Evolutionary conservation across 2,888 invertebrate genomes (phyloP), one percentile per base, ranked within the genome.

Genomic region (Smittia aterrima): DNA sequence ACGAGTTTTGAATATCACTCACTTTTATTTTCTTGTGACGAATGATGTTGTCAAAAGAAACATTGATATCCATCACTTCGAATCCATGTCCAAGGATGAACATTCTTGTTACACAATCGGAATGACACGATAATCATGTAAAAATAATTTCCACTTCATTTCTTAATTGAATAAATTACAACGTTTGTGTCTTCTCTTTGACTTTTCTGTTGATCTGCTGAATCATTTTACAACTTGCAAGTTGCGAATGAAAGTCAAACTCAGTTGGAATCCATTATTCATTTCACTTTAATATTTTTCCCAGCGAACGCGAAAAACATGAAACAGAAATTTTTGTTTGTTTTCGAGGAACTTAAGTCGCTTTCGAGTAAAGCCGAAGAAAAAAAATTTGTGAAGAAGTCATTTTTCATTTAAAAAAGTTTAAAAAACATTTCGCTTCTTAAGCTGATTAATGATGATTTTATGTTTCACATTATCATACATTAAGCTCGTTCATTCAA

Each of bases 1-100:
- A 47, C 58, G 58, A 58, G 58, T 58, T 64, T 64, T 64, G 64
- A 64, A 64, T 64, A 64, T 64, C 27, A 64, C 20, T 64, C 64
- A 25, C 25, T 64, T 64, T 64, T 64, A 13, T 64, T 64, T 64
- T 27, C 64, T 27, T 40, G 22, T 27, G 72, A 40, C 38, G 62
- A 72, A 72, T 72, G 72, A 72, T 22, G 62, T 27, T 72, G 72
- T 72, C 72, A 72, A 62, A 72, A 72, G 40, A 18, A 22, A 58
- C 27, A 62, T 62, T 72, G 72, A 72, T 72, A 62, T 72, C 40
- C 32, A 40, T 72, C 72, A 62, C 4, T 72, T 72, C 53, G 22
- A 72, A 72, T 62, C 24, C 40, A 41, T 20, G 20, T 70, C 25
- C 58, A 22, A 47, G 47, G n/a, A 47, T 11, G 16, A 47, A 47